phyloP scores from a whole-genome alignment of 2,797 vertebrate genomes.

The Poeciliopsis gracilis region DNA sequence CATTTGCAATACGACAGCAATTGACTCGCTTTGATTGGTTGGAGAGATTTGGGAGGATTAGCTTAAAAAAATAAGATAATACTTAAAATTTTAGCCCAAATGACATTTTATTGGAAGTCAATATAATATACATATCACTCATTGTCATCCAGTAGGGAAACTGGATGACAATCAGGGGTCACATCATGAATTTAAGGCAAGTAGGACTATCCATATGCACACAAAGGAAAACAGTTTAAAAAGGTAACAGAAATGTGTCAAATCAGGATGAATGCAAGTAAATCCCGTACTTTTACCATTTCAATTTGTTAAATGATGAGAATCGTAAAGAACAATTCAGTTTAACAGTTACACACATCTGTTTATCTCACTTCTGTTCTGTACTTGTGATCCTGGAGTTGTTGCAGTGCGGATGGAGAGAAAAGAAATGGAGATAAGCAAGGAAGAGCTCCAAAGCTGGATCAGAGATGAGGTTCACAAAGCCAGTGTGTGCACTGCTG shows the following conservation, averaged over 20 bases:
- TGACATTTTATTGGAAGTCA: not conserved
- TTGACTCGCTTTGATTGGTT: not conserved
- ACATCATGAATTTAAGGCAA: not conserved
- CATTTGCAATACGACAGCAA: not conserved
- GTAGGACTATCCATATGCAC: not conserved
- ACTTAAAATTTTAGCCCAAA: not conserved
- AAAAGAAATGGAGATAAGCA: constrained; percentile 55
- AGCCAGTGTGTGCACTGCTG: constrained; percentile 15
- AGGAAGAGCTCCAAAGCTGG: constrained; percentile 61
- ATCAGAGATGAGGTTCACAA: constrained; percentile 52
- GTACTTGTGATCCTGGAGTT: constrained; percentile 3
- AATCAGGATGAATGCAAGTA: no score
- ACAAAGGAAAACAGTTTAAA: not conserved
- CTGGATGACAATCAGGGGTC: no score
- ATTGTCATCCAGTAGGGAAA: not conserved
- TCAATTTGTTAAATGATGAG: no score
- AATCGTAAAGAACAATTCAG: no score
- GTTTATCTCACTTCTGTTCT: not conserved
- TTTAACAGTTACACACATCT: no score
- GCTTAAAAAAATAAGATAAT: not conserved
- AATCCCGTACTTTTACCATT: no score
- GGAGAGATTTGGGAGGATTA: not conserved
- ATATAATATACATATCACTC: not conserved
- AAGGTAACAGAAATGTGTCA: not conserved
- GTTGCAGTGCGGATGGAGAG: constrained; percentile 61